Percentiles rank a stretch among this genome's conserved stretches.
Evolutionary conservation across 2,888 invertebrate species (phyloP).

Genomic region (Pheosia tremula): DNA sequence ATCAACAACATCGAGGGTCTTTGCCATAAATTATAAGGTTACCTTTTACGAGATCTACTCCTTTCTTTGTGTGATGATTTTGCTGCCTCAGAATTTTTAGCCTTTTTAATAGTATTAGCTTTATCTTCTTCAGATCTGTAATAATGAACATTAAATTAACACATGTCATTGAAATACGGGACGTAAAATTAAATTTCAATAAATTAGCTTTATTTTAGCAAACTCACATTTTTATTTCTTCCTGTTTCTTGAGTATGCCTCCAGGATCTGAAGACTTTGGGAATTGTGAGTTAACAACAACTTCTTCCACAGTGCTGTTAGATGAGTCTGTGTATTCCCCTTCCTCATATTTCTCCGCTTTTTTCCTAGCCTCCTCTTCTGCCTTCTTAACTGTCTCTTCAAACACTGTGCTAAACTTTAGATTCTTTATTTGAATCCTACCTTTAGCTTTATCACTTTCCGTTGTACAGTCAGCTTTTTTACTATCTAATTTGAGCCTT

Average conservation of each 20-base stretch:
- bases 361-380: conserved; percentile 85
- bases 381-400: conserved; percentile 87
- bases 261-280: conserved; percentile 78
- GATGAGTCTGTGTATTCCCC: conserved; percentile 85
- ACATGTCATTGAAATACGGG: not conserved
- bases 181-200: not conserved
- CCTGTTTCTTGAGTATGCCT: conserved; percentile 75
- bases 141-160: conserved; percentile 11
- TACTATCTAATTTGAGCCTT: conserved; percentile 58
- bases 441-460: conserved; percentile 74
- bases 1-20: too few species aligned
- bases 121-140: conserved; percentile 64
- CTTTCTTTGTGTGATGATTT: conserved; percentile 57
- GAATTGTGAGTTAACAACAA: conserved; percentile 68
- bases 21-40: conserved; percentile 8
- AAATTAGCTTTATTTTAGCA: not conserved
- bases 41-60: conserved; percentile 68
- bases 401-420: conserved; percentile 87
- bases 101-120: conserved; percentile 44
- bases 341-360: conserved; percentile 86
- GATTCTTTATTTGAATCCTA: conserved; percentile 88
- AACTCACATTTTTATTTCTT: conserved; percentile 81
- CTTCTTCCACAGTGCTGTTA: conserved; percentile 65
- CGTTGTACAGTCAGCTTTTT: conserved; percentile 46
- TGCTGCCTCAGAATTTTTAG: conserved; percentile 52